These are phyloP conservation scores for Mya arenaria DNA, from an alignment of 1,140 invertebrate species.

Conservation along the genomic window DNA sequence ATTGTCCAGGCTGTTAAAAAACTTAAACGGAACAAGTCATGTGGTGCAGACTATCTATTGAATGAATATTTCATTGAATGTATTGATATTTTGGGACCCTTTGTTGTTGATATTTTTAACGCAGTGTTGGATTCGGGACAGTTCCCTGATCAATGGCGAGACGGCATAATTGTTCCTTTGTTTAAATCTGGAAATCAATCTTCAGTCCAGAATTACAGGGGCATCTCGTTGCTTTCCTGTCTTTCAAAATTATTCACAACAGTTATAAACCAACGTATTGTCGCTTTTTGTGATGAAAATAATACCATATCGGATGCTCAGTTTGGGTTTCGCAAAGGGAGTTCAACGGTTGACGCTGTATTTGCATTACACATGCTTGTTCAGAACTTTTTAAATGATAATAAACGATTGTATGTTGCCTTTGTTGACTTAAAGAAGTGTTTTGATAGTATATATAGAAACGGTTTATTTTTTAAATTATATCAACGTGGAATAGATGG, in stretches of 20 bases:
- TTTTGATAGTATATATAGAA: slow-evolving; percentile 25
- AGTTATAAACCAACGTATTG: slow-evolving; percentile 3
- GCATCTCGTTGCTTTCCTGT: slow-evolving; percentile 3
- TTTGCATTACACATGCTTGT: not conserved
- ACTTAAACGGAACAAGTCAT: not conserved
- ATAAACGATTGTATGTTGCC: not conserved
- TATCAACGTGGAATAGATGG: not conserved
- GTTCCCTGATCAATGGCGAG: no score
- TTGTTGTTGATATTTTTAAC: slow-evolving; percentile 1
- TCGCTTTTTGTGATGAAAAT: not conserved
- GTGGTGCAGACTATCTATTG: not conserved
- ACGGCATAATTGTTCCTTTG: not conserved
- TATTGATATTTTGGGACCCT: not conserved
- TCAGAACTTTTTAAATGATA: not conserved
- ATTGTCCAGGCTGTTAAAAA: not conserved
- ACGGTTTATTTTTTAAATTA: not conserved
- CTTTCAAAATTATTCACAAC: not conserved
- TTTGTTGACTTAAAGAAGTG: slow-evolving; percentile 4
- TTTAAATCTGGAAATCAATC: not conserved
- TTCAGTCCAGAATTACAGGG: slow-evolving; percentile 9
- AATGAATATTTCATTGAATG: slow-evolving; percentile 7
- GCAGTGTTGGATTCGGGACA: not conserved
- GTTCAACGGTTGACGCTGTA: slow-evolving; percentile 1
- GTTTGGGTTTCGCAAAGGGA: slow-evolving; percentile 16
- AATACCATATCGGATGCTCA: slow-evolving; percentile 14